Percentiles rank a stretch among this genome's conserved stretches.
phyloP scores from a whole-genome alignment of 2,113 vertebrate species.

The Nycticorax nycticorax region DNA sequence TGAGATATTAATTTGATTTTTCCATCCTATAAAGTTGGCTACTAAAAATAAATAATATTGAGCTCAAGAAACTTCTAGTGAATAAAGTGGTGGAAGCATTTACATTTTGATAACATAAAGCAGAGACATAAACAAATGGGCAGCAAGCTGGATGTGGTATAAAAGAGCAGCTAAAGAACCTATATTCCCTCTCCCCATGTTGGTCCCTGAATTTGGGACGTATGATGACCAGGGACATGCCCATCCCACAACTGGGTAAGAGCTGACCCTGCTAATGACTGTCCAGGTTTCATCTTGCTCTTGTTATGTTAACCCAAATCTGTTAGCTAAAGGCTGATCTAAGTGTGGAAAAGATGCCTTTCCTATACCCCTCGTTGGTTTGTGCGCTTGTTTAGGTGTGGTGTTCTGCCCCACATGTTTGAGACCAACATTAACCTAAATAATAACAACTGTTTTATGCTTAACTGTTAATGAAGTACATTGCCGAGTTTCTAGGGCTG shows the following conservation, averaged over 20 bases:
- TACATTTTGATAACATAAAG: neutral
- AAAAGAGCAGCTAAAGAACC: neutral
- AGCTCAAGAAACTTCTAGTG: neutral
- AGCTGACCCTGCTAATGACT: neutral
- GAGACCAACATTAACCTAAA: neutral
- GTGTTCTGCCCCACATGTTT: neutral
- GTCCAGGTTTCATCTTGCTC: neutral
- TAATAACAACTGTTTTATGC: neutral
- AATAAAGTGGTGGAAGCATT: neutral
- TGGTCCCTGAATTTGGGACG: neutral
- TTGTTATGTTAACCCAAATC: neutral
- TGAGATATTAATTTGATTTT: neutral
- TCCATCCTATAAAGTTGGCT: neutral
- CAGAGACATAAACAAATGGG: neutral
- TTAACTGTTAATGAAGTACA: neutral
- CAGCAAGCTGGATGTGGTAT: neutral
- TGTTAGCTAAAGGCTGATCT: neutral
- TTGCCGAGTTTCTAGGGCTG: neutral
- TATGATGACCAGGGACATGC: neutral
- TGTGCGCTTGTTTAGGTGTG: neutral
- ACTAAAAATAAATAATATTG: neutral
- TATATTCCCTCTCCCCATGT: neutral
- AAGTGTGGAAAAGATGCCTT: neutral
- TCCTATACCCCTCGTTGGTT: neutral
- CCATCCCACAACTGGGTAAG: neutral